Evolutionary conservation across 2,797 vertebrate species (phyloP).

Genomic region (Streptopelia turtur): DNA sequence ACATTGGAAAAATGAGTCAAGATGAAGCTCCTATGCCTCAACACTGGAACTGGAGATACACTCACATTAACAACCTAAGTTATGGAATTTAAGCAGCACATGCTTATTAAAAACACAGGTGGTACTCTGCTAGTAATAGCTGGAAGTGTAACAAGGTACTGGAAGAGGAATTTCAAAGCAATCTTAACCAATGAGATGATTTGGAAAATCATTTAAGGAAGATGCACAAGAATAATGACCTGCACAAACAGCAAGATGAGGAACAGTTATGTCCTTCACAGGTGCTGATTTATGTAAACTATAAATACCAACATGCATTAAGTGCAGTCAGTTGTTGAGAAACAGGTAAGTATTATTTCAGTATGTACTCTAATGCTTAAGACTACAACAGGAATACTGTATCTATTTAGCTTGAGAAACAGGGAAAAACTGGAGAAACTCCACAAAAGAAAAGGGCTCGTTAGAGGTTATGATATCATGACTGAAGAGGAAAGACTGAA

Average conservation of each 20-base stretch:
- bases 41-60: background rate
- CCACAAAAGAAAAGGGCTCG: accelerated
- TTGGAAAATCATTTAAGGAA: background rate
- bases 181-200: background rate
- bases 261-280: background rate
- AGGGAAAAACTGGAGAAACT: background rate
- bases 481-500: background rate
- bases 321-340: background rate
- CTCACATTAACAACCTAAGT: background rate
- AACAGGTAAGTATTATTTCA: background rate
- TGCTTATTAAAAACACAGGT: background rate
- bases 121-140: background rate
- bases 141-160: background rate
- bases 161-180: background rate
- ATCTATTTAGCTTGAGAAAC: background rate
- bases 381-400: background rate
- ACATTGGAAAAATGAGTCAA: background rate
- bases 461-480: background rate
- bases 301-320: background rate
- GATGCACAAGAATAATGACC: background rate
- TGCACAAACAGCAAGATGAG: background rate
- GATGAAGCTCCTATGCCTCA: background rate
- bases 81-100: background rate
- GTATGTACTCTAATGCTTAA: accelerated
- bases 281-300: background rate